Base-by-base conservation (phyloP, 2,888 invertebrate genomes). In the Philhelius pedissequus region DNA sequence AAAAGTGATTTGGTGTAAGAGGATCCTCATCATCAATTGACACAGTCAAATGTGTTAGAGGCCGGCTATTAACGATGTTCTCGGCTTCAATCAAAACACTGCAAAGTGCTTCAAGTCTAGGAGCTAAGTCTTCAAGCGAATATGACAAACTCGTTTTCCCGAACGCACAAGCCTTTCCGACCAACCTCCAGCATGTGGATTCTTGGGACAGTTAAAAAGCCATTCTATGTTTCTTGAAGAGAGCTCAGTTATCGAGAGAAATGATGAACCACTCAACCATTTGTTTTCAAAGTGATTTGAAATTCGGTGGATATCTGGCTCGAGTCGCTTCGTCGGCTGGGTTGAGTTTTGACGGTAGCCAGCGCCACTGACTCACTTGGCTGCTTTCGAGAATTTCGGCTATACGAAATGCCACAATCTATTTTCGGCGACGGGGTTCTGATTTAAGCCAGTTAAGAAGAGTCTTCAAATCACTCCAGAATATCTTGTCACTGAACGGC, bases 151-250 rank as follows among this genome's bases (percentile, higher is more conserved):
- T 84, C 64, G 8, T 71, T 84, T 5, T 30, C 66, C n/a, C 52
- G 69, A n/a, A 60, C 76, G 20, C 62, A 8, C 9, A 82, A 86
- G 40, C 83, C 75, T 9, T 70, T 9, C 77, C 43, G 5, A 82
- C 75, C 0, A 40, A 40, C 13, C 30, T 3, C 1, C 38, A 8
- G 76, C 80, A n/a, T 76, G 48, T 18, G 71, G 30, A 13, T 75
- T 76, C 4, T n/a, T n/a, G n/a, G n/a, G n/a, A n/a, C n/a, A n/a
- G n/a, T n/a, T n/a, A n/a, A n/a, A n/a, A n/a, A n/a, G n/a, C n/a
- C n/a, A n/a, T n/a, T n/a, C n/a, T n/a, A n/a, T n/a, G n/a, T n/a
- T n/a, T n/a, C n/a, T n/a, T n/a, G n/a, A n/a, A n/a, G n/a, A n/a
- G n/a, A n/a, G 76, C 66, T n/a, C 27, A 3, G 7, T 20, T 50